A percentile compares a stretch with the other conserved stretches of the same genome.
Conservation (phyloP, 2,113 vertebrate genomes). For the Corythornis madagascariensis region DNA sequence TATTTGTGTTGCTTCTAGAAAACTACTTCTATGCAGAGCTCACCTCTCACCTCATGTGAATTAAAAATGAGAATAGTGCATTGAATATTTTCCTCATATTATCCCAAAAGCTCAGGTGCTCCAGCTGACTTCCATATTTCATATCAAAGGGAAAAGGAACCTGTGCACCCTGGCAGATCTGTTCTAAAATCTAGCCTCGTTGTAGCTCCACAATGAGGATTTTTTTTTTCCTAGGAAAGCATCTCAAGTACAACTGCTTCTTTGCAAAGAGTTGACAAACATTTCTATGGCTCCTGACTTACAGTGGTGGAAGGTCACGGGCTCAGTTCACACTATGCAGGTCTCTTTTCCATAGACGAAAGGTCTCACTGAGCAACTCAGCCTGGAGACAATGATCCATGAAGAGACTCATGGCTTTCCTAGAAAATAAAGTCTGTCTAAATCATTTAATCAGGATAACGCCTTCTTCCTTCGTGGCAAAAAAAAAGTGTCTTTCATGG, state of each 20-base stretch:
- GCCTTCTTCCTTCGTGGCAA: not conserved
- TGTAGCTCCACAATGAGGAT: not conserved
- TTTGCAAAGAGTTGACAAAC: constrained; percentile 4
- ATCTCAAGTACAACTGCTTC: not conserved
- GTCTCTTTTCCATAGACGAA: not conserved
- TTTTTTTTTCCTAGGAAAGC: not conserved
- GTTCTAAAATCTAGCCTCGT: not conserved
- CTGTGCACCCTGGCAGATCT: not conserved
- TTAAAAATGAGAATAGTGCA: not conserved
- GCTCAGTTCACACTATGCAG: not conserved
- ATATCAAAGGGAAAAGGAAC: not conserved
- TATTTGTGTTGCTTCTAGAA: not conserved
- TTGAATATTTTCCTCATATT: not conserved
- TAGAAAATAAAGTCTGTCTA: constrained; percentile 55
- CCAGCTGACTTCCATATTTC: not conserved
- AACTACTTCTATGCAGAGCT: not conserved
- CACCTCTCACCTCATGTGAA: not conserved
- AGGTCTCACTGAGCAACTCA: constrained; percentile 3
- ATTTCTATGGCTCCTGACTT: constrained; percentile 33
- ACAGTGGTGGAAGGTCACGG: not conserved
- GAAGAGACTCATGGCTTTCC: constrained; percentile 13
- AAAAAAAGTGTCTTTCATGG: constrained; percentile 18
- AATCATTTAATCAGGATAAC: constrained; percentile 38
- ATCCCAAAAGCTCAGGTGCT: not conserved
- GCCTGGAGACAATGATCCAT: not conserved